Evolutionary conservation across 1,140 invertebrate species (phyloP).

Genomic region (Streblospio benedicti): DNA sequence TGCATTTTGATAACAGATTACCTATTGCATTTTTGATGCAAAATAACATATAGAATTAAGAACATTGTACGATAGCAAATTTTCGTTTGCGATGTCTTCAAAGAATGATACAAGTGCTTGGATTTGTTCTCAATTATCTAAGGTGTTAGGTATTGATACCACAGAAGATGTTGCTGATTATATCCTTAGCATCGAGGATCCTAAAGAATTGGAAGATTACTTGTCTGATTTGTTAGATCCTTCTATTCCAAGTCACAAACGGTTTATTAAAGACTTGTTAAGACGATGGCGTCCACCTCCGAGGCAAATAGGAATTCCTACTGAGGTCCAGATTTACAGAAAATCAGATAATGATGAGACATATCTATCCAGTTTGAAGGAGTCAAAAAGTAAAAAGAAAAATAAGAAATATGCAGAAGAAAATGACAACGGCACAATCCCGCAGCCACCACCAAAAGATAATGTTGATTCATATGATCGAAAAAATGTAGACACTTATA

Average conservation of each 20-base stretch:
- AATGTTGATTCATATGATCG: not conserved
- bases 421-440: too few relatives aligned
- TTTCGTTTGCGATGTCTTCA: too few relatives aligned
- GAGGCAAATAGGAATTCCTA: not conserved
- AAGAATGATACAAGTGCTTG: too few relatives aligned
- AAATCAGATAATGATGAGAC: slow-evolving; percentile 22
- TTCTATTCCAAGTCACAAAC: slow-evolving; percentile 27
- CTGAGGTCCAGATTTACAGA: slow-evolving; percentile 15
- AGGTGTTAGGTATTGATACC: slow-evolving; percentile 29
- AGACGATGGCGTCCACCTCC: slow-evolving; percentile 20
- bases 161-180: slow-evolving; percentile 40
- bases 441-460: not conserved
- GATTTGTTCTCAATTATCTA: slow-evolving; percentile 36
- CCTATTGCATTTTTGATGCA: too few relatives aligned
- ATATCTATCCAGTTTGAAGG: slow-evolving; percentile 22
- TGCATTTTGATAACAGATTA: too few relatives aligned
- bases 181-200: slow-evolving; percentile 41
- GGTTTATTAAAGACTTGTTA: slow-evolving; percentile 42
- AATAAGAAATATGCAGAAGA: slow-evolving; percentile 9
- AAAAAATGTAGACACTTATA: not conserved
- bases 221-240: slow-evolving; percentile 41
- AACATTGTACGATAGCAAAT: too few relatives aligned
- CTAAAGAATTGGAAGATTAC: slow-evolving; percentile 43
- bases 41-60: too few relatives aligned
- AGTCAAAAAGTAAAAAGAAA: slow-evolving; percentile 15